These are phyloP conservation scores for Neomorphus geoffroyi DNA, from an alignment of 2,797 vertebrate genomes.

Conservation along the genomic window DNA sequence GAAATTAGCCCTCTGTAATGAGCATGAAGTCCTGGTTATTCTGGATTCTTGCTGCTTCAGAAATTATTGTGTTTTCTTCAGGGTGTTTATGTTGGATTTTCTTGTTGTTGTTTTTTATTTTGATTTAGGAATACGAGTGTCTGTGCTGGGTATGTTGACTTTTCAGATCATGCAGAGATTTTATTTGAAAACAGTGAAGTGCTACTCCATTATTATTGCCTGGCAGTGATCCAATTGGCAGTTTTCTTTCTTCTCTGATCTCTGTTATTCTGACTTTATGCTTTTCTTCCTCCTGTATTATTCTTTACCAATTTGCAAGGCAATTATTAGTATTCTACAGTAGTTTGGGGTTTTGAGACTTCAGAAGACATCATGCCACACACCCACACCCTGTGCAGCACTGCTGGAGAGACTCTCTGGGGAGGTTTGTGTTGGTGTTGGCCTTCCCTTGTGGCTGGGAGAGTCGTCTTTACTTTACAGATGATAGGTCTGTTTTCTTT, in stretches of 20 bases:
- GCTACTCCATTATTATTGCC: background rate
- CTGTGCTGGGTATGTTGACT: background rate
- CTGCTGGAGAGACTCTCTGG: background rate
- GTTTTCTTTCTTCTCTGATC: background rate
- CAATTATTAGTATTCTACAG: background rate
- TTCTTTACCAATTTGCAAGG: background rate
- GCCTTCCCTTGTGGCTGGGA: background rate
- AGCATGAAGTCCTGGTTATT: background rate
- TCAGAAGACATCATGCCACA: accelerated
- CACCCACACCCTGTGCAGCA: background rate
- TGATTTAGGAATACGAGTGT: background rate
- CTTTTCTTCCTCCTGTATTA: background rate
- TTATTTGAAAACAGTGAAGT: background rate
- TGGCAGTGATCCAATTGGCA: background rate
- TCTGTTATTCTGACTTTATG: background rate
- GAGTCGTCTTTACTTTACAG: background rate
- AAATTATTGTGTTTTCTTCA: background rate
- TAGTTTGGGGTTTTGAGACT: background rate
- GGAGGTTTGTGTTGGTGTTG: background rate
- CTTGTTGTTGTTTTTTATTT: no score
- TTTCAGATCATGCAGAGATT: background rate
- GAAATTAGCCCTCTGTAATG: background rate
- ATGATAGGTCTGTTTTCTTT: background rate
- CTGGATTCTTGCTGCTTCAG: background rate
- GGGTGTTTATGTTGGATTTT: no score